phyloP scores from a whole-genome alignment of 2,888 invertebrate species.

The Pachliopta kotzebuea region DNA sequence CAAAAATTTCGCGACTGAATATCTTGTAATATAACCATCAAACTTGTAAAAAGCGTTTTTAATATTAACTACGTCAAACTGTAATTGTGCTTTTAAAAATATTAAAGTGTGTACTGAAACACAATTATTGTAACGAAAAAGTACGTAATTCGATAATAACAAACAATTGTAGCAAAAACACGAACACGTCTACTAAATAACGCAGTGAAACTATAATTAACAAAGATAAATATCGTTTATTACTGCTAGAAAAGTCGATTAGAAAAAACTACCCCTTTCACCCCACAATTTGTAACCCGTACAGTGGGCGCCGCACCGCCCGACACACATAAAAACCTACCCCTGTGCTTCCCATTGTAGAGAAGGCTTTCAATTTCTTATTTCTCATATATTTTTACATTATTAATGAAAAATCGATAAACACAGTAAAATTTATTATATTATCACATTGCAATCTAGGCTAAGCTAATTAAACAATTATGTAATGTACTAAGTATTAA shows the following conservation, averaged over 20 bases:
- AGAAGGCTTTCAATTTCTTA: slow-evolving; percentile 41
- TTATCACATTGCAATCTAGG: too few relatives aligned
- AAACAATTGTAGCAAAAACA: slow-evolving; percentile 69
- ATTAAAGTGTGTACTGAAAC: slow-evolving; percentile 19
- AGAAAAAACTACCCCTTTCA: slow-evolving; percentile 80
- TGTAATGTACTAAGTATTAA: too few relatives aligned
- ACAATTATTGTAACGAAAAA: slow-evolving; percentile 54
- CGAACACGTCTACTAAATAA: slow-evolving; percentile 72
- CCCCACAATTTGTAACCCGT: slow-evolving; percentile 81
- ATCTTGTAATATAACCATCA: too few relatives aligned
- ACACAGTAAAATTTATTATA: too few relatives aligned
- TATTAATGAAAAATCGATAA: too few relatives aligned
- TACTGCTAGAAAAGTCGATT: slow-evolving; percentile 80
- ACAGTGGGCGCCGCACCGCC: slow-evolving; percentile 68
- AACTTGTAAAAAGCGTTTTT: background rate
- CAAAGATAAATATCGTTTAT: slow-evolving; percentile 81
- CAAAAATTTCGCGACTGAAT: too few relatives aligned
- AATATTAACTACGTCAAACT: background rate
- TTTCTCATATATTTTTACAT: background rate
- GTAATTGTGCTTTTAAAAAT: background rate
- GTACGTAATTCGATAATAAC: slow-evolving; percentile 76
- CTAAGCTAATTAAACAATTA: too few relatives aligned
- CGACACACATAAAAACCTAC: slow-evolving; percentile 73
- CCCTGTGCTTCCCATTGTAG: slow-evolving; percentile 42
- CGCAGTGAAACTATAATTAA: slow-evolving; percentile 77